Evolutionary conservation across 2,888 invertebrate genomes (phyloP), one percentile per base, ranked within the genome.

Genomic region (Leptothorax acervorum): DNA sequence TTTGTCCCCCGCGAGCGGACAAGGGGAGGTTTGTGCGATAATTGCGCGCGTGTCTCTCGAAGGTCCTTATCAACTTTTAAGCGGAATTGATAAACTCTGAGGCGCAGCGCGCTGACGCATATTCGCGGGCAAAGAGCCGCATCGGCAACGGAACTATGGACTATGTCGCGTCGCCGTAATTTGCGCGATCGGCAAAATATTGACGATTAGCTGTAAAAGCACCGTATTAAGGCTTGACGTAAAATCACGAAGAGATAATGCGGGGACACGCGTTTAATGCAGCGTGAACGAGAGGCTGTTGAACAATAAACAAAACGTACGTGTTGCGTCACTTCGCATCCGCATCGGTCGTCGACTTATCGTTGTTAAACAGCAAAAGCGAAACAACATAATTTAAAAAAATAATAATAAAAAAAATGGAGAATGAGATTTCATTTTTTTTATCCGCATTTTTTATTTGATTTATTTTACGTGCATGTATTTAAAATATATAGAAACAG

Each of bases 11-110:
- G 3, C 55, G n/a, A 65, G 28, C 12, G 51, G 48, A 85, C 73
- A 55, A 68, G 68, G 28, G n/a, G 15, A 53, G 15, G 15, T 63
- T 78, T 79, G 53, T 79, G 86, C 68, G 89, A 89, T 89, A 87
- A 87, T 48, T 53, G 5, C 53, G n/a, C 39, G 75, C 18, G 68
- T 12, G 68, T 85, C 53, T n/a, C 65, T 31, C 60, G 31, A 31
- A 53, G 15, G 12, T 71, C 55, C 28, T 78, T 68, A 78, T 68
- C 31, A 39, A 42, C 12, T 66, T 68, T 42, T 42, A 28, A 78
- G 53, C 18, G 12, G 8, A 35, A 68, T 28, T 79, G 71, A 71
- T 79, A 79, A 79, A 48, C 79, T 23, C 18, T 9, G 11, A 48
- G 28, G 31, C 66, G 42, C 23, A 55, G 28, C 31, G 42, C 23